Evolutionary conservation across 2,888 invertebrate genomes (phyloP).

Genomic region (Furcula furcula): DNA sequence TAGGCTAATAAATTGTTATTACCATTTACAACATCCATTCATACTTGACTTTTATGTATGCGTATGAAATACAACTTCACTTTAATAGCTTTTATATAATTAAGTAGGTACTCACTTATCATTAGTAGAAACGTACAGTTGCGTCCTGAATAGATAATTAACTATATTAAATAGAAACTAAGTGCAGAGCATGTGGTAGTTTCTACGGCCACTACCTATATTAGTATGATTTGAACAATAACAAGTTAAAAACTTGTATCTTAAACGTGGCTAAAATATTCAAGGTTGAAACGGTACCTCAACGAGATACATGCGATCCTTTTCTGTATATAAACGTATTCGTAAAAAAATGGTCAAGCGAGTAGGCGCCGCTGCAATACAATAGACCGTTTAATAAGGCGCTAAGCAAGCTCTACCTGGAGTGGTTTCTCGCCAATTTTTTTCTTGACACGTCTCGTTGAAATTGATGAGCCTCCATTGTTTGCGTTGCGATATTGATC

Average conservation of each 20-base stretch:
- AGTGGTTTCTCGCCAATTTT: slow-evolving; percentile 53
- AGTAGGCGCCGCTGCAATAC: slow-evolving; percentile 63
- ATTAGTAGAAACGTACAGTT: slow-evolving; percentile 23
- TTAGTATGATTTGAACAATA: no score
- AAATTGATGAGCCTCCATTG: slow-evolving; percentile 66
- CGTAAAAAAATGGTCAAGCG: slow-evolving; percentile 51
- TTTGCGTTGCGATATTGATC: slow-evolving; percentile 52
- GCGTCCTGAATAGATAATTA: slow-evolving; percentile 29
- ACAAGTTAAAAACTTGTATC: no score
- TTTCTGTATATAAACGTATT: slow-evolving; percentile 42
- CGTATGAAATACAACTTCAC: slow-evolving; percentile 24
- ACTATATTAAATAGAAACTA: no score
- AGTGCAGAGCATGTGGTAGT: no score
- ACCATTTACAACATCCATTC: slow-evolving; percentile 16
- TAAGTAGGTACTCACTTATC: slow-evolving; percentile 34
- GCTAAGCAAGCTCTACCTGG: slow-evolving; percentile 66
- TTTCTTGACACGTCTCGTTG: slow-evolving; percentile 47
- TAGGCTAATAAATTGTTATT: neutral
- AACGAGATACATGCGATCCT: slow-evolving; percentile 32
- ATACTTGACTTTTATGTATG: slow-evolving; percentile 24
- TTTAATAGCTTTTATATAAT: slow-evolving; percentile 35
- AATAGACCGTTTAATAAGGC: slow-evolving; percentile 61
- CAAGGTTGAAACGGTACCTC: slow-evolving; percentile 20
- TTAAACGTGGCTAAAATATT: slow-evolving; percentile 18
- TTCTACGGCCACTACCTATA: no score